These are phyloP conservation scores for Psephotus haematonotus DNA, from an alignment of 2,113 vertebrate genomes.

Conservation along the genomic window DNA sequence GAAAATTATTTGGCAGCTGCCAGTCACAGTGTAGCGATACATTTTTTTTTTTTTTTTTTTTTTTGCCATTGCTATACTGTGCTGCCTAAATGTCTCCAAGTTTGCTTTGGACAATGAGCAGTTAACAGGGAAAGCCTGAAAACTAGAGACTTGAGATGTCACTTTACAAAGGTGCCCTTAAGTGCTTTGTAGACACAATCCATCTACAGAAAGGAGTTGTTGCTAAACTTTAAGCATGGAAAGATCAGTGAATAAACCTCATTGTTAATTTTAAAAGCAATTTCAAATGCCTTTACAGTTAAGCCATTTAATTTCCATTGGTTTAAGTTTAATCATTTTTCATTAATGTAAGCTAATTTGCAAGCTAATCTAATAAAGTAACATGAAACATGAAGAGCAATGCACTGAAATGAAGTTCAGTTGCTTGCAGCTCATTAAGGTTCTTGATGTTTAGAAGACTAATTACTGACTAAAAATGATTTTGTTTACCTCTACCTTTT, in stretches of 20 bases:
- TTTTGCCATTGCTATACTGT: not conserved
- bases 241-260: constrained; percentile 43
- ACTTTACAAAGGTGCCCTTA: not conserved
- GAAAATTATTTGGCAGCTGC: not conserved
- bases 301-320: constrained; percentile 61
- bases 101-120: not conserved
- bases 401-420: constrained; percentile 47
- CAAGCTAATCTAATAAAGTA: constrained; percentile 68
- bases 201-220: not conserved
- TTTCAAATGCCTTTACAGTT: constrained; percentile 46
- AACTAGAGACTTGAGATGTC: not conserved
- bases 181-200: not conserved
- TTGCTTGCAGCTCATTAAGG: constrained; percentile 51
- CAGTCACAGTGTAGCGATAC: not conserved
- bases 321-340: constrained; percentile 61
- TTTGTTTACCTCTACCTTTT: constrained; percentile 56
- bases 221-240: constrained; percentile 26
- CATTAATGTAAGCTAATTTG: constrained; percentile 65
- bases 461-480: constrained; percentile 51
- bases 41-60: not conserved
- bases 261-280: constrained; percentile 61
- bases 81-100: not conserved
- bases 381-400: constrained; percentile 54
- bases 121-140: not conserved
- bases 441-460: constrained; percentile 53